phyloP scores from a whole-genome alignment of 2,113 vertebrate species.

The Bubalus kerabau region DNA sequence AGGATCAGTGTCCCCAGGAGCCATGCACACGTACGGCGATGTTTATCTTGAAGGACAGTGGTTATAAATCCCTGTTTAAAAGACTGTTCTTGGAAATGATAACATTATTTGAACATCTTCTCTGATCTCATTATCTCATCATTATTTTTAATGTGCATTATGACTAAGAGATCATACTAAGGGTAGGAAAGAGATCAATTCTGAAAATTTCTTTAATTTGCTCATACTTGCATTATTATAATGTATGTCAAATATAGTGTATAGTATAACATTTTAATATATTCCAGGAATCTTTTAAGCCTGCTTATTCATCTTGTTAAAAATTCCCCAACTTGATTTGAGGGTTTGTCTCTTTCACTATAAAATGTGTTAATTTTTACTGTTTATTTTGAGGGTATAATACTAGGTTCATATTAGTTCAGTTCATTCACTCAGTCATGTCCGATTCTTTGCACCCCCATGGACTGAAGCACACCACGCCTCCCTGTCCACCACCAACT shows the following conservation, averaged over 20 bases:
- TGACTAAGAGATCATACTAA: neutral
- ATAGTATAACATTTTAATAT: neutral
- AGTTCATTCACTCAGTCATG: neutral
- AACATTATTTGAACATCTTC: neutral
- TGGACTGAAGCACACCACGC: neutral
- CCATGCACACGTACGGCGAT: neutral
- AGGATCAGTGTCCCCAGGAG: neutral
- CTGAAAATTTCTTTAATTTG: neutral
- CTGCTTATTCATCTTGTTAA: neutral
- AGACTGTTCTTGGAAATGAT: neutral
- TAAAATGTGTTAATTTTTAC: neutral
- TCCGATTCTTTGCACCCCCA: rapidly evolving
- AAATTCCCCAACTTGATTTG: neutral
- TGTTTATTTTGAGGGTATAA: neutral
- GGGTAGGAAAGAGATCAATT: neutral
- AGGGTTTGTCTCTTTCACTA: neutral
- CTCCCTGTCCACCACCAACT: neutral
- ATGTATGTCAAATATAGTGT: neutral
- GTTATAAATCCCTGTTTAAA: neutral
- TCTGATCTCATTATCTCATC: neutral
- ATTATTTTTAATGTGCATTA: neutral
- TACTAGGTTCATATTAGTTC: neutral
- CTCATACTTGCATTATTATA: neutral
- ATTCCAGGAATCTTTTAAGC: neutral
- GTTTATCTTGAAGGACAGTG: neutral